phyloP scores from a whole-genome alignment of 1,140 invertebrate genomes.

The Pemphigus obesinymphae region DNA sequence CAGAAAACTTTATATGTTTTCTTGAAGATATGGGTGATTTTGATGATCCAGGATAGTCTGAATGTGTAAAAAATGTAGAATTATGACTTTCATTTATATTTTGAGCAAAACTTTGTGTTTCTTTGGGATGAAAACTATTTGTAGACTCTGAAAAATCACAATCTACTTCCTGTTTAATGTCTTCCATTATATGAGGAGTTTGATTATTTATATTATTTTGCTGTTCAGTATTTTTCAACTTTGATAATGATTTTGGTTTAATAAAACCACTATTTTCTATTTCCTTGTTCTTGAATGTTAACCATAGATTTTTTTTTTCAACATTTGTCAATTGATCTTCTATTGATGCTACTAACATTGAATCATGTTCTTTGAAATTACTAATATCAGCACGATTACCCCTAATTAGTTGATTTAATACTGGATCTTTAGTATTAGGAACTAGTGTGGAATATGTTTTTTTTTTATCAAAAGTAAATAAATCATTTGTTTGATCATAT shows the following conservation, averaged over 20 bases:
- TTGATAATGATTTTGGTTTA: background rate
- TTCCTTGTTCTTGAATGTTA: slow-evolving; percentile 2
- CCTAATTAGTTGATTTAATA: slow-evolving; percentile 11
- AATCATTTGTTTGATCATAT: slow-evolving; percentile 24
- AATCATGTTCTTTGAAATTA: slow-evolving; percentile 33
- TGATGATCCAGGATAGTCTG: background rate
- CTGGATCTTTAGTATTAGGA: slow-evolving; percentile 7
- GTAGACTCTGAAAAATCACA: background rate
- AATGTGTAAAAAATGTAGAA: background rate
- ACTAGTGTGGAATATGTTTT: background rate
- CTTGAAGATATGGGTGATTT: no score
- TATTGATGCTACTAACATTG: background rate
- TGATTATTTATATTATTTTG: background rate
- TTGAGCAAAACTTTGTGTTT: no score
- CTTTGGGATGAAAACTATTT: background rate
- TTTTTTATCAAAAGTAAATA: slow-evolving; percentile 30
- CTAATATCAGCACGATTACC: background rate
- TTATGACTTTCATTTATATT: background rate
- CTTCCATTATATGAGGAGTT: background rate
- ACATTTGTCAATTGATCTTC: slow-evolving; percentile 2
- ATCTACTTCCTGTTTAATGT: background rate
- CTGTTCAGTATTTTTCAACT: background rate
- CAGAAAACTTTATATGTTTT: background rate
- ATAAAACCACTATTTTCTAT: background rate
- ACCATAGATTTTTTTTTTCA: background rate